phyloP scores from a whole-genome alignment of 2,797 vertebrate species.

The Crenuchus spilurus region DNA sequence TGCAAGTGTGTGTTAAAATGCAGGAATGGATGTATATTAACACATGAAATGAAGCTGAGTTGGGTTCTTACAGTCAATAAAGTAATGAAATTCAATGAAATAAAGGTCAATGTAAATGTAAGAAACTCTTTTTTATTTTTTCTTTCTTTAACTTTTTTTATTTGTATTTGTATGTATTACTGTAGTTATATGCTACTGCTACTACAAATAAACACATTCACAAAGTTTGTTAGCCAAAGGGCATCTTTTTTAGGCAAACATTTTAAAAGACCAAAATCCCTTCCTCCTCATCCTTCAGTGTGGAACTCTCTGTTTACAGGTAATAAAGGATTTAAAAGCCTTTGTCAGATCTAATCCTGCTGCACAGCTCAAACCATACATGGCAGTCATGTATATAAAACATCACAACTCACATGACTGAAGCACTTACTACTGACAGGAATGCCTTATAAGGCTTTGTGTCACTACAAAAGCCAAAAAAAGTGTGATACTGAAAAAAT shows the following conservation, averaged over 20 bases:
- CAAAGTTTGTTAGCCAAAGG: neutral
- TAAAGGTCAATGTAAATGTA: too few relatives aligned
- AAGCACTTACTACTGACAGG: neutral
- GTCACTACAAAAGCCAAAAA: neutral
- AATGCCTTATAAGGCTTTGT: conserved; percentile 29
- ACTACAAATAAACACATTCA: neutral
- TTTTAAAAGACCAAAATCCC: neutral
- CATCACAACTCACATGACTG: neutral
- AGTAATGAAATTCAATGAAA: too few relatives aligned
- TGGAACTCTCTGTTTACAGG: neutral
- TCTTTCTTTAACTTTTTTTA: too few relatives aligned
- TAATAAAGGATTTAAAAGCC: conserved; percentile 2
- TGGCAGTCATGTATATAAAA: conserved; percentile 10
- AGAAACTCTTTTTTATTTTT: too few relatives aligned
- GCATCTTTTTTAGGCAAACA: neutral
- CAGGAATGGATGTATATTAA: too few relatives aligned
- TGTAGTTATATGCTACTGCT: neutral
- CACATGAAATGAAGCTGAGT: too few relatives aligned
- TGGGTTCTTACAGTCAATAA: too few relatives aligned
- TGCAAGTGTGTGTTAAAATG: too few relatives aligned
- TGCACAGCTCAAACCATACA: neutral
- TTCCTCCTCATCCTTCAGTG: too few relatives aligned
- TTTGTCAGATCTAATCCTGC: neutral
- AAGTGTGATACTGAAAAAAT: neutral
- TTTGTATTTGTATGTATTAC: neutral